Evolutionary conservation across 2,888 invertebrate species (phyloP), one percentile per base, ranked within the genome.

Genomic region (Platerodrilus igneus): DNA sequence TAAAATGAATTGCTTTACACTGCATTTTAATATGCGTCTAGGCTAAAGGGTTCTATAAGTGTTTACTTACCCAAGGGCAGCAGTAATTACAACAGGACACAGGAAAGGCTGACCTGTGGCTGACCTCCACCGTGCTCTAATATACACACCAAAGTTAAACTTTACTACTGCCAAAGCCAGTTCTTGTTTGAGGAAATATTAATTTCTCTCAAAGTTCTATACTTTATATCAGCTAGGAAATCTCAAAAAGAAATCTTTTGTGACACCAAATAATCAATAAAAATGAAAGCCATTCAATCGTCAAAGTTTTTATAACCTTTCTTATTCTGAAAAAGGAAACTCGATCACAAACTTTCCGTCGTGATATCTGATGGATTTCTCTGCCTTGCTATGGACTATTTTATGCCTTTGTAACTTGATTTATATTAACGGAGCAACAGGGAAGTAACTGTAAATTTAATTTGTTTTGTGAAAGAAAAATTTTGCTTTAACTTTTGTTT

Each of bases 291-390:
- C 42, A 43, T 43, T 43, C 42, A 43, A 38, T 43, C 42, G 42
- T 38, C 42, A 37, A 43, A 43, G 38, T 43, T 43, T 38, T 43
- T 43, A 43, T 43, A 38, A 43, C 37, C 37, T 43, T 38, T 43
- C 34, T 38, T 43, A 43, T 43, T 37, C 38, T 38, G 37, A 22
- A 34, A 37, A 38, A 27, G 34, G 26, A 43, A 41, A 43, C 42
- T 43, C 38, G 33, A 43, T 43, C 42, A 35, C 28, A 43, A 43
- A 43, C 18, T 43, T 43, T 43, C 34, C 37, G 34, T 43, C 37
- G 37, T 43, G 38, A 37, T 43, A 43, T 43, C 34, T 34, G 38
- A 43, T 43, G 29, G 29, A 43, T 43, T 43, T 37, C 38, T 38
- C 26, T 33, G 26, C 25, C 29, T 30, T 16, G 9, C 21, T 17